These are phyloP conservation scores for Phylloscopus whistleri DNA, from an alignment of 2,113 vertebrate genomes.

Conservation along the genomic window DNA sequence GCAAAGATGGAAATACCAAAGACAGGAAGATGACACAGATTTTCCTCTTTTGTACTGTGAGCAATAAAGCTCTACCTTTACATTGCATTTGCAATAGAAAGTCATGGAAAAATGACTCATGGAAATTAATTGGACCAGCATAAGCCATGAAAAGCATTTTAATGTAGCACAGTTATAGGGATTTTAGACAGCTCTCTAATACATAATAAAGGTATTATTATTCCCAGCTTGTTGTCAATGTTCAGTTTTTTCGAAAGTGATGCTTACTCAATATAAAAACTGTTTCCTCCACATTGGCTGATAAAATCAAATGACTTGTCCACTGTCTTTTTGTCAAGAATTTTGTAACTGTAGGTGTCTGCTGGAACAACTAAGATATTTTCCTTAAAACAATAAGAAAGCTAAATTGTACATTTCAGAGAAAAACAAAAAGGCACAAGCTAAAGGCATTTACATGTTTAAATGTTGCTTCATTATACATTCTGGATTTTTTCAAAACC, in stretches of 20 bases:
- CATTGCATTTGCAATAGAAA: background rate
- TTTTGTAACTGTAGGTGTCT: conserved; percentile 78
- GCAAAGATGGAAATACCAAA: conserved; percentile 39
- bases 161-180: background rate
- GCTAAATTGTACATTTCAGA: conserved; percentile 28
- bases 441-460: background rate
- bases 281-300: conserved; percentile 82
- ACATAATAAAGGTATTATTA: background rate
- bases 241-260: background rate
- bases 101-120: conserved; percentile 21
- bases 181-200: background rate
- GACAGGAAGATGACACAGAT: conserved; percentile 8
- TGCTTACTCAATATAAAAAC: conserved; percentile 89
- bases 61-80: conserved; percentile 18
- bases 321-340: conserved; percentile 79
- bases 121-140: background rate
- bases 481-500: background rate
- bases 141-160: background rate
- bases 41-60: background rate
- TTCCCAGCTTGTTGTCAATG: background rate
- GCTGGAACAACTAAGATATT: conserved; percentile 84
- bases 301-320: conserved; percentile 87
- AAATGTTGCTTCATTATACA: background rate
- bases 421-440: background rate
- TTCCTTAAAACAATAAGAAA: conserved; percentile 76